Evolutionary conservation across 2,113 vertebrate species (phyloP).

Genomic region (Gymnorhina tibicen): DNA sequence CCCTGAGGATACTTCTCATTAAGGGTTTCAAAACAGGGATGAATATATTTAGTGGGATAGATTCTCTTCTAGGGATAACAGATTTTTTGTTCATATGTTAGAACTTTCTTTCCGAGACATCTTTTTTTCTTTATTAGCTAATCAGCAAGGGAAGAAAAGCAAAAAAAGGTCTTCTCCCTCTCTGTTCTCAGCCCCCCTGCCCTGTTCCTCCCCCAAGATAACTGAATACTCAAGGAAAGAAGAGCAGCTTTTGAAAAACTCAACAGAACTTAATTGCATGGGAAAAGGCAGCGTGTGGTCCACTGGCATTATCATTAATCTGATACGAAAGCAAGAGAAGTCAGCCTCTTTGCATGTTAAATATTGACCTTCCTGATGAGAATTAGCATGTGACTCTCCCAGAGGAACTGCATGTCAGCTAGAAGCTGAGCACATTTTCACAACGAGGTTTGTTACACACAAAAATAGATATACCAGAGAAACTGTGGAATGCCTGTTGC

Average conservation of each 20-base stretch:
- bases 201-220: background rate
- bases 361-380: background rate
- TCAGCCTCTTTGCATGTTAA: background rate
- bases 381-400: background rate
- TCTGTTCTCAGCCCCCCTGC: background rate
- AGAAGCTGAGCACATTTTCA: background rate
- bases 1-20: conserved; percentile 57
- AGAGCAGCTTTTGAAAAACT: background rate
- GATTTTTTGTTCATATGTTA: background rate
- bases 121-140: background rate
- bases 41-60: background rate
- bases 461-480: background rate
- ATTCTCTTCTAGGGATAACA: background rate
- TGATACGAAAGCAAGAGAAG: background rate
- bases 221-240: background rate
- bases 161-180: background rate
- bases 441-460: rapidly evolving
- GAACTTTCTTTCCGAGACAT: background rate
- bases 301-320: background rate
- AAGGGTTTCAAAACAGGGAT: conserved; percentile 1
- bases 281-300: background rate
- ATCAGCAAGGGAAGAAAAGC: background rate
- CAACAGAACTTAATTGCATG: background rate
- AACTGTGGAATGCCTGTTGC: background rate
- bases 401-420: background rate